These are phyloP conservation scores for Drosophila trichaetosa DNA, from an alignment of 2,888 invertebrate species.

Conservation along the genomic window DNA sequence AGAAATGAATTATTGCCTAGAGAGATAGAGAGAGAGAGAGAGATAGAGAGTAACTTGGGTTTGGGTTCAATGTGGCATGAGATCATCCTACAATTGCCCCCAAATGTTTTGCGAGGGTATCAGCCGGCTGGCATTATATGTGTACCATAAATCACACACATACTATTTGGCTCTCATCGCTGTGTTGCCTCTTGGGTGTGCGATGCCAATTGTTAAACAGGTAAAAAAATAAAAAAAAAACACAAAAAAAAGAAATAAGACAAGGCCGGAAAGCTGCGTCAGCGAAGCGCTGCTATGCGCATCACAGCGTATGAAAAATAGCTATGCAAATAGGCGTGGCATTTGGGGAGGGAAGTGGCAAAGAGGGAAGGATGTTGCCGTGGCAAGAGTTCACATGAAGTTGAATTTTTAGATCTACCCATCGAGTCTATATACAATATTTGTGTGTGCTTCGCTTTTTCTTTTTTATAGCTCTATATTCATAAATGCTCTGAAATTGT, in stretches of 20 bases:
- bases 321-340: not conserved
- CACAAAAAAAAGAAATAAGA: constrained; percentile 10
- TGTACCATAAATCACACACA: constrained; percentile 49
- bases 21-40: constrained; percentile 80
- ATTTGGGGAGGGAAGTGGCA: not conserved
- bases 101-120: constrained; percentile 37
- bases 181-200: constrained; percentile 19
- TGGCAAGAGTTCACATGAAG: constrained; percentile 40
- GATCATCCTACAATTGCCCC: constrained; percentile 83
- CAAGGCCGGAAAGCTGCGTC: constrained; percentile 75
- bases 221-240: constrained; percentile 28
- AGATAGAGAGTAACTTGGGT: not conserved
- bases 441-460: not conserved
- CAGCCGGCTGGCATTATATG: constrained; percentile 27
- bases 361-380: constrained; percentile 15
- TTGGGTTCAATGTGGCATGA: constrained; percentile 83
- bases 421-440: not conserved
- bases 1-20: constrained; percentile 84
- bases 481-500: constrained; percentile 25
- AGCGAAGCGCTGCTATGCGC: constrained; percentile 85
- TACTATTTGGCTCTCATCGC: constrained; percentile 1
- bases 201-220: constrained; percentile 38
- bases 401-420: constrained; percentile 1
- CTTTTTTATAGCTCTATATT: not conserved
- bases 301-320: constrained; percentile 50